A percentile compares a stretch with the other conserved stretches of the same genome.
Conservation (phyloP, 2,797 vertebrate species). For the Leucoraja ocellata region DNA sequence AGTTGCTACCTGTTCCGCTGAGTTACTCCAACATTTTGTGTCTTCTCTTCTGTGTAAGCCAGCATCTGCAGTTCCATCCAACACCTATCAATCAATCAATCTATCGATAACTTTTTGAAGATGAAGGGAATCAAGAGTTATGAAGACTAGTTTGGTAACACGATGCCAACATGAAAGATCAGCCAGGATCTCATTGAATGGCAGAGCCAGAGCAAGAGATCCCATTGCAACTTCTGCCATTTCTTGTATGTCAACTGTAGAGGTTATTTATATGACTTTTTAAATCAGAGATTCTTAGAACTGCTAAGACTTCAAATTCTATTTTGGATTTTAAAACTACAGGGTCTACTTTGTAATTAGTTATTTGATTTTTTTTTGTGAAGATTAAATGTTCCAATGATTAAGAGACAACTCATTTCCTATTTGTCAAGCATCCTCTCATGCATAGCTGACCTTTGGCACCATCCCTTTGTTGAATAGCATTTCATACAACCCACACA, state of each 20-base stretch:
- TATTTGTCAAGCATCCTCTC: constrained; percentile 14
- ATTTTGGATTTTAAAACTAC: not conserved
- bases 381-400: not conserved
- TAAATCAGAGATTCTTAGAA: not conserved
- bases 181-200: too few species aligned
- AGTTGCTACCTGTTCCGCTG: too few species aligned
- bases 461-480: not conserved
- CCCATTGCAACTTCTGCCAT: too few species aligned
- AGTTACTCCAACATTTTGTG: too few species aligned
- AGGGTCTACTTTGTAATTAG: not conserved
- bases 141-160: too few species aligned
- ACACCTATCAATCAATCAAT: too few species aligned
- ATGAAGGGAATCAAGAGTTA: too few species aligned
- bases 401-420: not conserved
- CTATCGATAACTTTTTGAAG: too few species aligned
- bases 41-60: too few species aligned
- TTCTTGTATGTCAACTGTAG: not conserved
- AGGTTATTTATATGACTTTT: not conserved
- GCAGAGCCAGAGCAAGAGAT: too few species aligned
- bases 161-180: too few species aligned
- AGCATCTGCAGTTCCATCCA: too few species aligned
- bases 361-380: not conserved
- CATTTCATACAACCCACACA: not conserved
- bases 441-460: constrained; percentile 15
- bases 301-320: not conserved